These are phyloP conservation scores for Patagioenas fasciata DNA, from an alignment of 2,113 vertebrate species.

Conservation along the genomic window DNA sequence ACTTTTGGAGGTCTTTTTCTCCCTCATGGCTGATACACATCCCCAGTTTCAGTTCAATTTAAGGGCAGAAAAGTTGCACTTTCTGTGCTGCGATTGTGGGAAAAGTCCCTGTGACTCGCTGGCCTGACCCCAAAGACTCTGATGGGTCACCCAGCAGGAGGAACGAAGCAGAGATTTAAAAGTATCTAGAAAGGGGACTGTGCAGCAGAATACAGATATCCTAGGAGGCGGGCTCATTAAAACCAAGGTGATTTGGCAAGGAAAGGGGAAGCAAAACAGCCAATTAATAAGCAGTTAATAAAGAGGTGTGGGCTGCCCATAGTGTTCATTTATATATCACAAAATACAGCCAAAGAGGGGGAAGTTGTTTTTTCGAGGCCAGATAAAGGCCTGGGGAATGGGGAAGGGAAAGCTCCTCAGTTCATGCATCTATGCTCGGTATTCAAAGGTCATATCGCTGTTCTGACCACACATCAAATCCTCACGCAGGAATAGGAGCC, in stretches of 20 bases:
- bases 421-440: neutral
- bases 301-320: neutral
- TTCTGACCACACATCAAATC: no score
- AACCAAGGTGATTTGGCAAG: neutral
- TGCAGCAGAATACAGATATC: neutral
- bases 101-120: neutral
- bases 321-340: neutral
- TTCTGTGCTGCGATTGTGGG: neutral
- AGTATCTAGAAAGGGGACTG: neutral
- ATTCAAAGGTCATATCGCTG: neutral
- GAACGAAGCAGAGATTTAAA: neutral
- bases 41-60: conserved; percentile 19
- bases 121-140: neutral
- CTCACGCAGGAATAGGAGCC: neutral
- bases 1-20: neutral
- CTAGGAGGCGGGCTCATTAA: neutral
- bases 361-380: neutral
- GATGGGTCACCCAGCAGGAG: neutral
- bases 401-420: neutral
- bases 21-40: neutral
- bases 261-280: neutral
- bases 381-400: neutral
- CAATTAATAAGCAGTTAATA: neutral
- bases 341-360: neutral
- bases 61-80: neutral